These are phyloP conservation scores for Polydrusus tereticollis DNA, from an alignment of 2,888 invertebrate genomes.

Conservation along the genomic window DNA sequence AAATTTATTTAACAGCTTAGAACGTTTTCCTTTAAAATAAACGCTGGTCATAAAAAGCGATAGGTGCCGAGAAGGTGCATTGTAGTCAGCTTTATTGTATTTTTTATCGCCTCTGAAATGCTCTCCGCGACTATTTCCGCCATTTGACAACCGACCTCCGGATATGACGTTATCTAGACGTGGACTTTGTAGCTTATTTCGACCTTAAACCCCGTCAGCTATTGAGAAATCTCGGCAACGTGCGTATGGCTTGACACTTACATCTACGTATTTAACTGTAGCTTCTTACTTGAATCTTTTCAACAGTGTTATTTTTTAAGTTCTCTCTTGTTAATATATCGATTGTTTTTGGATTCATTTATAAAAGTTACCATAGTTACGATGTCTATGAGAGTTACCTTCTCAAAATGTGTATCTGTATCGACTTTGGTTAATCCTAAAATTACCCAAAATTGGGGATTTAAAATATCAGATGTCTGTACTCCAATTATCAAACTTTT, in stretches of 20 bases:
- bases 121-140: slow-evolving; percentile 66
- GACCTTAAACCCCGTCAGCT: slow-evolving; percentile 30
- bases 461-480: no score
- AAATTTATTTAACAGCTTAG: slow-evolving; percentile 13
- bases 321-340: no score
- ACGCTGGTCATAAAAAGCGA: slow-evolving; percentile 26
- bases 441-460: no score
- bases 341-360: no score
- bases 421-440: no score
- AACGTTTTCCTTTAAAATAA: slow-evolving; percentile 5
- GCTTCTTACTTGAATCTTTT: no score
- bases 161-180: slow-evolving; percentile 65
- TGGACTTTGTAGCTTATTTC: slow-evolving; percentile 28
- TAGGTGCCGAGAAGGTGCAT: slow-evolving; percentile 32
- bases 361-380: no score
- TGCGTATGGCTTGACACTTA: slow-evolving; percentile 11
- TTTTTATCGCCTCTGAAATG: slow-evolving; percentile 64
- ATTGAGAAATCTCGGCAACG: neutral
- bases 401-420: no score
- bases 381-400: no score
- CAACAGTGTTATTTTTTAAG: no score
- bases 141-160: slow-evolving; percentile 67
- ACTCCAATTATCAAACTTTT: no score
- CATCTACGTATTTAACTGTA: neutral
- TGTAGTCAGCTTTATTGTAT: slow-evolving; percentile 57